These are phyloP conservation scores for Phoeniculus purpureus DNA, from an alignment of 2,797 vertebrate genomes.

Conservation along the genomic window DNA sequence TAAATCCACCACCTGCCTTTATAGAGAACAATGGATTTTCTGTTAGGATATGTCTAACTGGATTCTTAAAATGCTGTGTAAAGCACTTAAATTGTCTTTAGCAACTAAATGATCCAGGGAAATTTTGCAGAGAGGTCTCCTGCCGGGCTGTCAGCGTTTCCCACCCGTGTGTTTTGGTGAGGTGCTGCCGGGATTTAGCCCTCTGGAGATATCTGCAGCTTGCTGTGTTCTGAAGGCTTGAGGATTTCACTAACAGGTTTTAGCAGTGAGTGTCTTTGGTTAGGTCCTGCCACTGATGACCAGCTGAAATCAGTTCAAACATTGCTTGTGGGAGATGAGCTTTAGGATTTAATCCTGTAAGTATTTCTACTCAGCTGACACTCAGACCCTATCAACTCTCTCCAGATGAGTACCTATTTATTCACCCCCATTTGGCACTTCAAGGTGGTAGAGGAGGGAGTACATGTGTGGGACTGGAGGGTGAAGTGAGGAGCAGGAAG, in stretches of 20 bases:
- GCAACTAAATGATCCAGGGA: not conserved
- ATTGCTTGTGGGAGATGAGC: not conserved
- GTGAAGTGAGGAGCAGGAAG: not conserved
- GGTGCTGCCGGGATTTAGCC: not conserved
- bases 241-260: not conserved
- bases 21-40: not conserved
- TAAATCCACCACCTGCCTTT: not conserved
- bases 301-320: not conserved
- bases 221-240: not conserved
- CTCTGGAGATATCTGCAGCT: not conserved
- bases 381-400: not conserved
- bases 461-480: rapidly evolving
- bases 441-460: not conserved
- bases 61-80: not conserved
- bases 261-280: not conserved
- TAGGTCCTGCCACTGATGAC: not conserved
- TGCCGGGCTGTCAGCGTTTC: not conserved
- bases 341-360: not conserved
- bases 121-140: not conserved
- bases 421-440: not conserved
- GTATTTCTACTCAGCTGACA: not conserved
- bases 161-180: not conserved
- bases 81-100: not conserved
- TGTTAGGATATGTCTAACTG: not conserved
- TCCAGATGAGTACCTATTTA: not conserved